Evolutionary conservation across 2,113 vertebrate species (phyloP).

Genomic region (Lasiurus cinereus): DNA sequence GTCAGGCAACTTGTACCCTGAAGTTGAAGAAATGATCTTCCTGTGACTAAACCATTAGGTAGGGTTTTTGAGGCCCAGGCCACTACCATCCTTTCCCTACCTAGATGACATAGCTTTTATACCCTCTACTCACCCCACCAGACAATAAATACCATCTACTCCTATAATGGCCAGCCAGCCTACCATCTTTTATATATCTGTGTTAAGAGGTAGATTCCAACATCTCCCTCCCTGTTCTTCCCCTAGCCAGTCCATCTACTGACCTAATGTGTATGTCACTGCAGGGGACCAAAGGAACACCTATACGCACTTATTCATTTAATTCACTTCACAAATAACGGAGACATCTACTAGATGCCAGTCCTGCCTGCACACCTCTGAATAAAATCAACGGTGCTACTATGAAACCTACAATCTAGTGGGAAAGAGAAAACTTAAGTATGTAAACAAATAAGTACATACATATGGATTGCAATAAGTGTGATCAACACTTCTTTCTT

Average conservation of each 20-base stretch:
- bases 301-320: not conserved
- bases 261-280: not conserved
- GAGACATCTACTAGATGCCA: not conserved
- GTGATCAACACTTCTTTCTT: constrained; percentile 4
- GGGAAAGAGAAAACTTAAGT: constrained; percentile 15
- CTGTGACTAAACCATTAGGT: not conserved
- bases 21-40: not conserved
- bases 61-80: not conserved
- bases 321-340: constrained; percentile 48
- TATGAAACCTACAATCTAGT: constrained; percentile 6
- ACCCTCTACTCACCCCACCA: not conserved
- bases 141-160: not conserved
- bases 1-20: not conserved
- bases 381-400: not conserved
- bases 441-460: constrained; percentile 54
- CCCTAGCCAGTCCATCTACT: not conserved
- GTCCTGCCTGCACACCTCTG: not conserved
- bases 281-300: not conserved
- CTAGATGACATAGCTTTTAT: not conserved
- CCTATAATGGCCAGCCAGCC: not conserved
- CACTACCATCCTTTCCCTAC: not conserved
- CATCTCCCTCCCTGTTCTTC: not conserved
- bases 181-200: not conserved
- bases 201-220: not conserved
- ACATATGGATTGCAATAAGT: not conserved